Evolutionary conservation across 2,113 vertebrate genomes (phyloP).

Genomic region (Gambusia affinis): DNA sequence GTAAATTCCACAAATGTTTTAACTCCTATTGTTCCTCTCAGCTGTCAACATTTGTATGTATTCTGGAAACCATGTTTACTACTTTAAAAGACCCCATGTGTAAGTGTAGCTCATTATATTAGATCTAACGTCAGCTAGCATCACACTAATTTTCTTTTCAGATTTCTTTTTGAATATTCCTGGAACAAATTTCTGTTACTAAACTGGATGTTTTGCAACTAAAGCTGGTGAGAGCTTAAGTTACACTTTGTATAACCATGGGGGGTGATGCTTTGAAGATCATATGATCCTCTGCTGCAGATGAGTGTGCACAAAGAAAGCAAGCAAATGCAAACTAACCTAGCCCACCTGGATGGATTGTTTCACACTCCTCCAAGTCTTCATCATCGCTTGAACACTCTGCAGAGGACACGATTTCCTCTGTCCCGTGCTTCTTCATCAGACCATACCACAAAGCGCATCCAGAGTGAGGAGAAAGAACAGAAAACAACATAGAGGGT

Average conservation of each 20-base stretch:
- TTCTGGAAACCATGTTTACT: constrained; percentile 85
- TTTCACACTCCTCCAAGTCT: constrained; percentile 97
- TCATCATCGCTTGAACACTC: constrained; percentile 98
- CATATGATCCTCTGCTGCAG: constrained; percentile 80
- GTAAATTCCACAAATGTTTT: constrained; percentile 8
- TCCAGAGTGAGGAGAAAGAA: constrained; percentile 14
- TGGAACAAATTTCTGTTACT: neutral
- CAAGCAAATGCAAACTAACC: constrained; percentile 97
- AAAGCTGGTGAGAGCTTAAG: constrained; percentile 32
- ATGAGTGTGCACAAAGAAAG: constrained; percentile 84
- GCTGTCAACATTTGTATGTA: constrained; percentile 86
- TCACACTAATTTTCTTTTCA: constrained; percentile 7
- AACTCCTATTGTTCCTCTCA: constrained; percentile 57
- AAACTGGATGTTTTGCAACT: constrained; percentile 8
- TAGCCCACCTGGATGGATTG: constrained; percentile 96
- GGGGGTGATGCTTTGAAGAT: constrained; percentile 88
- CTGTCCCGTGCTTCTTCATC: constrained; percentile 79
- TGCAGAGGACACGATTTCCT: constrained; percentile 94
- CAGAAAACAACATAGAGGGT: constrained; percentile 17
- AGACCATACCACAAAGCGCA: constrained; percentile 17
- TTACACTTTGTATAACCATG: constrained; percentile 87
- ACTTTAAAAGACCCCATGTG: constrained; percentile 89
- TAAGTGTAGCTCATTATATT: constrained; percentile 74
- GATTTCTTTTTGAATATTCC: constrained; percentile 5
- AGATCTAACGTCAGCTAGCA: constrained; percentile 7